A percentile compares a stretch with the other conserved stretches of the same genome.
phyloP scores from a whole-genome alignment of 2,113 vertebrate genomes.

The Craseonycteris thonglongyai region DNA sequence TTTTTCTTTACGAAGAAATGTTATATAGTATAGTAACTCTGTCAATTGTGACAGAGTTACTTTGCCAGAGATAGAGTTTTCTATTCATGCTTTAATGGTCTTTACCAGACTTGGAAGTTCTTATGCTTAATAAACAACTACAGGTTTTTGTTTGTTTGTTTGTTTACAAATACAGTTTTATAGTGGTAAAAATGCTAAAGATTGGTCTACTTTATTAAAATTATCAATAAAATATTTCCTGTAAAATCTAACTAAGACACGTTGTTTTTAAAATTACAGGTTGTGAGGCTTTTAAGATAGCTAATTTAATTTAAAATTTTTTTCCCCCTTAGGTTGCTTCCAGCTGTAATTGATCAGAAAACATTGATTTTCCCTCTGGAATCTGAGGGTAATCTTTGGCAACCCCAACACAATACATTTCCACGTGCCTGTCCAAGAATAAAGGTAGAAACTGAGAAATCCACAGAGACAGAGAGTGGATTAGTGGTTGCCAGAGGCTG shows the following conservation, averaged over 20 bases:
- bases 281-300: neutral
- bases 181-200: neutral
- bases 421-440: conserved; percentile 55
- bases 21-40: conserved; percentile 1
- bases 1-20: conserved; percentile 20
- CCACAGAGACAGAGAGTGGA: neutral
- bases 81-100: neutral
- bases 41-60: neutral
- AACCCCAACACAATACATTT: neutral
- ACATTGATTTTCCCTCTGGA: conserved; percentile 69
- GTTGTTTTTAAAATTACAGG: conserved; percentile 27
- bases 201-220: neutral
- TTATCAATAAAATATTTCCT: neutral
- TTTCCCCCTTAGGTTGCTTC: conserved; percentile 76
- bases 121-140: conserved; percentile 7
- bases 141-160: neutral
- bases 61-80: neutral
- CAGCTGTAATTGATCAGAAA: conserved; percentile 69
- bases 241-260: neutral
- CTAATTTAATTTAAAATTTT: conserved; percentile 9
- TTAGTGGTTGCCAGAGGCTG: neutral
- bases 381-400: conserved; percentile 52
- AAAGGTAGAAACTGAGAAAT: conserved; percentile 79
- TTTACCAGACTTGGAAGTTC: conserved; percentile 30
- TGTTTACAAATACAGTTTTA: neutral